phyloP scores from a whole-genome alignment of 2,113 vertebrate species.

The Phalacrocorax pelagicus region DNA sequence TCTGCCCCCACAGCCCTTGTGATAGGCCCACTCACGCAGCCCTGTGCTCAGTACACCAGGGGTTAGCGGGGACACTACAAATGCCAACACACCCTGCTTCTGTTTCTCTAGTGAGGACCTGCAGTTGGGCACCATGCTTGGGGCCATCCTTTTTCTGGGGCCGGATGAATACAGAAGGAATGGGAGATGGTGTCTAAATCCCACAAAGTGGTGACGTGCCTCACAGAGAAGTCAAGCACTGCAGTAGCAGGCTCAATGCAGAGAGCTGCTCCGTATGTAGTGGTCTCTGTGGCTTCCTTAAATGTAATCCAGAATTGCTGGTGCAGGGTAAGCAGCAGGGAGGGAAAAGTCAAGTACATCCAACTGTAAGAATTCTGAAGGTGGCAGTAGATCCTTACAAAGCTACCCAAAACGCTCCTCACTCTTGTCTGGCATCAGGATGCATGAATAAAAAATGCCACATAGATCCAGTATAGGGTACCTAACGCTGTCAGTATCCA shows the following conservation, averaged over 20 bases:
- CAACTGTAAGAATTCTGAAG: neutral
- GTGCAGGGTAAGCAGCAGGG: neutral
- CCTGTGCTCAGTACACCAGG: neutral
- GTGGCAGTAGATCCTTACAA: neutral
- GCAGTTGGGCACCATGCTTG: neutral
- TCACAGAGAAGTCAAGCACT: neutral
- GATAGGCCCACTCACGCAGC: accelerated
- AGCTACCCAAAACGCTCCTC: neutral
- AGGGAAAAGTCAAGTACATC: neutral
- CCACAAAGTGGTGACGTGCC: neutral
- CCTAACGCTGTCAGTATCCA: accelerated
- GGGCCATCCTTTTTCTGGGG: neutral
- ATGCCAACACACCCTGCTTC: neutral
- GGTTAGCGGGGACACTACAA: accelerated
- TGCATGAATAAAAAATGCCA: neutral
- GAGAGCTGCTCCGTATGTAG: neutral
- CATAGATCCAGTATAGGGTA: neutral
- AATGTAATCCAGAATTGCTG: neutral
- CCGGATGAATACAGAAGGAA: neutral
- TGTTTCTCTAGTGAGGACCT: neutral
- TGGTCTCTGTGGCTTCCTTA: neutral
- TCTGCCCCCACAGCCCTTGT: neutral
- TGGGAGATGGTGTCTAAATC: neutral
- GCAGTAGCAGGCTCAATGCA: neutral
- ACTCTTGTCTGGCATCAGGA: neutral